Conservation (phyloP, 92 coral and sea anemone species). For the Epizoanthus rinbou region DNA sequence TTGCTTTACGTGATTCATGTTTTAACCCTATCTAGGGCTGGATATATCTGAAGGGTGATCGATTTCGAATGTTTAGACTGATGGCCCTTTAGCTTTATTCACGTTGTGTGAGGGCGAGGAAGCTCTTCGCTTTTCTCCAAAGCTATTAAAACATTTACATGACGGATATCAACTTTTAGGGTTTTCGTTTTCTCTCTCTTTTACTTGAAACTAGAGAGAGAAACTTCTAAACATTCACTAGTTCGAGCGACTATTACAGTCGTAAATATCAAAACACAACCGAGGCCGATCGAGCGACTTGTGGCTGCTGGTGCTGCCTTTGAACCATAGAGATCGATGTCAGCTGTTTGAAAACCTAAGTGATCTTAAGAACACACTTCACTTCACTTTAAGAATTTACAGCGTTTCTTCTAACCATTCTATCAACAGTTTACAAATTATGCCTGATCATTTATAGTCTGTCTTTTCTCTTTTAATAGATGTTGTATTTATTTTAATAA, state of each 20-base stretch:
- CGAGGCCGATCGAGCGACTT: background rate
- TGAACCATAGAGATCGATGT: background rate
- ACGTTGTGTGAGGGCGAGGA: background rate
- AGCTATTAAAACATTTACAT: background rate
- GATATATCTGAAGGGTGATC: background rate
- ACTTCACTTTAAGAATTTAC: background rate
- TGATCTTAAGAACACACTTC: conserved; percentile 13
- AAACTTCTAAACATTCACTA: background rate
- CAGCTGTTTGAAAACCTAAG: background rate
- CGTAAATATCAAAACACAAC: background rate
- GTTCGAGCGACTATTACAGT: background rate
- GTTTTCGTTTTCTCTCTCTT: background rate
- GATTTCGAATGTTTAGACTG: conserved; percentile 3
- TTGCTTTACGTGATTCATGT: background rate
- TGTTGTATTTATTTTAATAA: background rate
- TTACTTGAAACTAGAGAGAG: background rate
- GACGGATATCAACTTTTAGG: background rate
- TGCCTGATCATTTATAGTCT: background rate
- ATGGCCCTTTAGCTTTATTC: background rate
- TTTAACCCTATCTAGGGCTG: background rate
- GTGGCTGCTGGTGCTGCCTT: background rate
- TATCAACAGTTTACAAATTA: background rate
- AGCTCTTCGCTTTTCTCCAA: background rate
- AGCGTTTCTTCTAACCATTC: background rate
- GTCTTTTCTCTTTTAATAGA: background rate